Base-by-base conservation (phyloP, 1,140 invertebrate species). In the Oryzaephilus surinamensis region DNA sequence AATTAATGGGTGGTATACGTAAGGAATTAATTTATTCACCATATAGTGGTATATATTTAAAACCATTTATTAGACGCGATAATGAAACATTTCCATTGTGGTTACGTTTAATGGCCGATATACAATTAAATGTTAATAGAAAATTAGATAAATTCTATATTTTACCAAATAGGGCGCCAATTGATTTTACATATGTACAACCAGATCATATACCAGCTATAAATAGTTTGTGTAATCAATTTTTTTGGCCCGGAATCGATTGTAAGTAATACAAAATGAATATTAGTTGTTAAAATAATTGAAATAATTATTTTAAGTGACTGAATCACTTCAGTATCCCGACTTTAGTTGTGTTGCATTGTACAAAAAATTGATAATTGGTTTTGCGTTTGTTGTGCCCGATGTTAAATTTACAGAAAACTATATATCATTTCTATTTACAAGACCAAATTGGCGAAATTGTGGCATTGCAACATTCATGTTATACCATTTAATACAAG, bases 221-320 rank as follows among this genome's bases (percentile, higher is more conserved):
- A 18, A 93, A 93, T 63, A 76, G 73, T 32, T 58, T 93, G 6
- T 86, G 84, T 33, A 72, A 77, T 41, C 75, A 82, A 51, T 84
- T 79, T 58, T 94, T 93, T 62, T 94, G 89, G 88, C 81, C 85
- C 6, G 87, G 87, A 19, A 87, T 94, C 43, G 88, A 94, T 64
- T 66, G 86, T 90, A 65, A 76, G 76, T 71, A 32, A 26, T 14
- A 29, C 14, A 24, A n/a, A n/a, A n/a, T 40, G 30, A 32, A 7
- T 24, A 6, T 24, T 26, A 23, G 10, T 33, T 18, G 16, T 32
- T 27, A 32, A 7, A 15, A 19, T 29, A 23, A 23, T 15, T 41
- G 32, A 31, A 39, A 41, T 37, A 45, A 27, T 45, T 53, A 40
- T 57, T 72, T 71, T 33, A 62, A 91, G 85, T 94, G 46, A 83